A percentile compares a stretch with the other conserved stretches of the same genome.
Conservation (phyloP, 92 coral and sea anemone species). For the Palythoa caribaeorum region DNA sequence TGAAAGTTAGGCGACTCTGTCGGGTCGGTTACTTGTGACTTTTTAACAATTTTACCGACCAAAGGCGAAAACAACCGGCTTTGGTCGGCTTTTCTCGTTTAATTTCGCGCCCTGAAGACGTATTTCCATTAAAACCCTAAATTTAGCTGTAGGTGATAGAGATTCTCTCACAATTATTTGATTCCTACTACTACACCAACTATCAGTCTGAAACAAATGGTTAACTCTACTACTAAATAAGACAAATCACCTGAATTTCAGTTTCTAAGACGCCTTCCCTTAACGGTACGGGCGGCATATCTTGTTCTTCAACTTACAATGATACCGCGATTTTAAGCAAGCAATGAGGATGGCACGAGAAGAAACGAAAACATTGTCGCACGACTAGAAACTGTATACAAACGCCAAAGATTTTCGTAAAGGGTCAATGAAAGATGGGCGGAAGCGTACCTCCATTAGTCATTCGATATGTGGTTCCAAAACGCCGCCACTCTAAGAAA, state of each 20-base stretch:
- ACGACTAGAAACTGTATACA: neutral
- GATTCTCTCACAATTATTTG: neutral
- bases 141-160: neutral
- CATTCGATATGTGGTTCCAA: constrained; percentile 20
- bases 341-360: constrained; percentile 6
- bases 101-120: neutral
- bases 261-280: neutral
- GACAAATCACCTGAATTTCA: neutral
- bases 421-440: constrained; percentile 20
- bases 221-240: neutral
- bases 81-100: too few relatives aligned
- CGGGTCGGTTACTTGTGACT: too few relatives aligned
- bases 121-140: neutral
- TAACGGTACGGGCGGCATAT: constrained; percentile 39
- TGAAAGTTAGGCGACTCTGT: too few relatives aligned
- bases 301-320: neutral
- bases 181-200: neutral
- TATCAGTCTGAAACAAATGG: neutral
- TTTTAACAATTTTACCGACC: too few relatives aligned
- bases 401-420: constrained; percentile 6
- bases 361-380: neutral
- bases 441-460: neutral
- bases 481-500: constrained; percentile 33
- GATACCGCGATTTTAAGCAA: neutral
- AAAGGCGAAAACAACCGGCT: too few relatives aligned